Evolutionary conservation across 2,113 vertebrate species (phyloP), one percentile per base, ranked within the genome.

Genomic region (Triplophysa tibetana): DNA sequence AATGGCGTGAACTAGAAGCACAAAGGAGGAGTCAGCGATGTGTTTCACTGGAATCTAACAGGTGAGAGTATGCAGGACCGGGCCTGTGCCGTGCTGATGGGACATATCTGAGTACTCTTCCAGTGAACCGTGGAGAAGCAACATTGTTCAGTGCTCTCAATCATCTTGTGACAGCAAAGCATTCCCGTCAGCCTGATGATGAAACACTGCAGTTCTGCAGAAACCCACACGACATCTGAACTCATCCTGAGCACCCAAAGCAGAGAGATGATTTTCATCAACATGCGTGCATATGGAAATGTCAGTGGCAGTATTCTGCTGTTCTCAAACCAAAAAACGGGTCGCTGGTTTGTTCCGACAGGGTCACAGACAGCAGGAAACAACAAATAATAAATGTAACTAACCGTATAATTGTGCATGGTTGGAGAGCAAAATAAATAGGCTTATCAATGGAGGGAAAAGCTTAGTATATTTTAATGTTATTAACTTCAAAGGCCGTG

Each of bases 51-150:
- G 65, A 79, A 80, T 70, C 45, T 56, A 69, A n/a, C 60, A 74
- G 56, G 19, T 85, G 52, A 41, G 64, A 80, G 14, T 17, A 38
- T 66, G 84, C 83, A 84, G 85, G 70, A 81, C 82, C 83, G 79
- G 82, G 84, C 83, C 81, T 79, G 78, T 75, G 79, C 73, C 60
- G 29, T 76, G 45, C 67, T 79, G 54, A 81, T 68, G 63, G 70
- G 67, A 74, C 50, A 68, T 70, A 76, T 85, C 60, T 75, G 29
- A 54, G 78, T 75, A 68, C 72, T 75, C 77, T 67, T 24, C 19
- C 77, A 80, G 67, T 83, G 84, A 88, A 86, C 83, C 83, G 23
- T 86, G 77, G 41, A 79, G 80, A 70, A 65, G 75, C 81, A 85
- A 67, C 61, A 70, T 63, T 85, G 68, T 80, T 86, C 56, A 86